phyloP scores from a whole-genome alignment of 2,113 vertebrate species.

The Tupaia tana region DNA sequence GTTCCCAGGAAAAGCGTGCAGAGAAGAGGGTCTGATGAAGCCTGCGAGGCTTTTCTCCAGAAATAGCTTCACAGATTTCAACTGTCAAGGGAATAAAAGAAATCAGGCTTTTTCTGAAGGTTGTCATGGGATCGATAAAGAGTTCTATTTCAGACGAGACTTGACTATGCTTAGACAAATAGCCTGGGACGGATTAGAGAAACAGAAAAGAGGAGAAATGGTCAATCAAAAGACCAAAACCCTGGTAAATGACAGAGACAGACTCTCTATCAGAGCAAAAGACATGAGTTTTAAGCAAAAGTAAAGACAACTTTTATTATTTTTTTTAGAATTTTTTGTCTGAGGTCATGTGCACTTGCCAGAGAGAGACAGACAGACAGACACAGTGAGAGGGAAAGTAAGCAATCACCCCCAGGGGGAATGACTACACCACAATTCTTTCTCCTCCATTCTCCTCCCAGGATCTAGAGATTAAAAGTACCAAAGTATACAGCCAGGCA shows the following conservation, averaged over 20 bases:
- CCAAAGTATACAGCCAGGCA: not conserved
- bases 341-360: no score
- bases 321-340: no score
- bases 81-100: not conserved
- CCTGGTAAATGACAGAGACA: not conserved
- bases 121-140: not conserved
- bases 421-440: no score
- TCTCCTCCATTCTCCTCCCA: no score
- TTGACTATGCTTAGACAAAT: not conserved
- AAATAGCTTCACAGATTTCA: slow-evolving; percentile 1
- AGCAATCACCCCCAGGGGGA: no score
- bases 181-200: not conserved
- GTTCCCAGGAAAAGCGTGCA: not conserved
- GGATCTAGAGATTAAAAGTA: not conserved
- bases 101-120: not conserved
- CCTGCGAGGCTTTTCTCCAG: not conserved
- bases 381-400: no score
- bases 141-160: not conserved
- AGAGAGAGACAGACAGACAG: no score
- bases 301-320: not conserved
- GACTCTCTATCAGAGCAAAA: not conserved
- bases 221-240: not conserved
- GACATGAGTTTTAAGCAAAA: not conserved
- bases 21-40: not conserved
- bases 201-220: not conserved